phyloP scores from a whole-genome alignment of 2,113 vertebrate genomes.

The Ursus arctos region DNA sequence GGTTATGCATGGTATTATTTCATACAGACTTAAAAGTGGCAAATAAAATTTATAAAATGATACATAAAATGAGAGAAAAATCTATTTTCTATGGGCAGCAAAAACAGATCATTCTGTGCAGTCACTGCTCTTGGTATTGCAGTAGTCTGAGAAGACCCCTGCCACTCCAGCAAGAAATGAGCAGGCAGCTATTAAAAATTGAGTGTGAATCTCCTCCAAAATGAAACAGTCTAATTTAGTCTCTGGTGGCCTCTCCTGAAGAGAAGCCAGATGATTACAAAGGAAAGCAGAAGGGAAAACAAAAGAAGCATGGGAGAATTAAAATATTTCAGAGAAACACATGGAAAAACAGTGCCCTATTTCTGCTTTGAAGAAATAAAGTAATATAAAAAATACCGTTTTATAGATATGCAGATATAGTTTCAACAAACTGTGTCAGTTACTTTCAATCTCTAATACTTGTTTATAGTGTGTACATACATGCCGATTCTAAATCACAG shows the following conservation, averaged over 20 bases:
- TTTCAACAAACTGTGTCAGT: not conserved
- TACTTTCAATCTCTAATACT: not conserved
- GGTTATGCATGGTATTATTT: constrained; percentile 18
- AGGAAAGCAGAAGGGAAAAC: constrained; percentile 53
- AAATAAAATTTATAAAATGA: constrained; percentile 40
- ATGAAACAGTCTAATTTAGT: not conserved
- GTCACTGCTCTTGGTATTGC: not conserved
- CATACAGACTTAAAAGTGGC: not conserved
- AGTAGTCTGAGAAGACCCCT: not conserved
- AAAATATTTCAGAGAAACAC: not conserved
- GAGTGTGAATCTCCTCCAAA: constrained; percentile 2
- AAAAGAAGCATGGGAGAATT: not conserved
- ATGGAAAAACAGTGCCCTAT: not conserved
- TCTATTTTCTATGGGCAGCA: constrained; percentile 11
- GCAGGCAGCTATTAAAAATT: constrained; percentile 58
- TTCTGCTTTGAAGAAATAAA: not conserved
- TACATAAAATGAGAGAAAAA: constrained; percentile 10
- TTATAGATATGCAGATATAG: not conserved
- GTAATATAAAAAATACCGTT: not conserved
- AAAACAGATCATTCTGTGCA: not conserved
- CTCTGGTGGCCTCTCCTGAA: not conserved
- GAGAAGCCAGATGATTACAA: not conserved
- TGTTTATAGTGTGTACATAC: not conserved
- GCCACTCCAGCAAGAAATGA: constrained; percentile 32
- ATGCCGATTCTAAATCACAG: not conserved